These are phyloP conservation scores for Temnothorax curvispinosus DNA, from an alignment of 1,140 invertebrate species.

Conservation along the genomic window DNA sequence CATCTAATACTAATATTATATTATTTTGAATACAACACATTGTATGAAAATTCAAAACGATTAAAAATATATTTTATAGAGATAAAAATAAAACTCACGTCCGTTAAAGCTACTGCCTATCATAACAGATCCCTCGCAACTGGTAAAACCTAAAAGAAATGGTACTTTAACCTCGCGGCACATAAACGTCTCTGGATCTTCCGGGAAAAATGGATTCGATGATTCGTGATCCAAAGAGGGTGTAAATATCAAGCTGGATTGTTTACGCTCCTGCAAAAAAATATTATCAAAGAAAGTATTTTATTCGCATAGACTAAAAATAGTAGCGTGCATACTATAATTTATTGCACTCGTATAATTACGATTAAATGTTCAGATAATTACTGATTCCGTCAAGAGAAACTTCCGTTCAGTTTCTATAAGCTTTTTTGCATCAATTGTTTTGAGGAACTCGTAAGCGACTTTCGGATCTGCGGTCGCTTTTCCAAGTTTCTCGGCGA, in stretches of 20 bases:
- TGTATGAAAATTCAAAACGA: neutral
- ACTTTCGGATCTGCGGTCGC: slow-evolving; percentile 81
- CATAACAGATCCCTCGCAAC: slow-evolving; percentile 86
- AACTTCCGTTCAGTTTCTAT: slow-evolving; percentile 4
- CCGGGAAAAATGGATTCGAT: no score
- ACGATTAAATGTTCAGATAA: neutral
- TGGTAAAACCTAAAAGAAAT: slow-evolving; percentile 85
- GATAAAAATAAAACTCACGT: slow-evolving; percentile 5
- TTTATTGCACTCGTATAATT: neutral
- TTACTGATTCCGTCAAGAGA: neutral
- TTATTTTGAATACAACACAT: neutral
- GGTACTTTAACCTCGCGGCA: no score
- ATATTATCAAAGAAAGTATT: neutral
- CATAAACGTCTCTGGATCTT: no score
- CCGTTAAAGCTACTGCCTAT: slow-evolving; percentile 73
- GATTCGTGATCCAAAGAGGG: no score
- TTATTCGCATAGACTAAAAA: neutral
- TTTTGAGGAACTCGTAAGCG: slow-evolving; percentile 84
- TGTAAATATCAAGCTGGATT: no score
- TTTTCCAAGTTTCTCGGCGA: slow-evolving; percentile 82
- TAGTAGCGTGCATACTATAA: neutral
- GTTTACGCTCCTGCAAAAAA: slow-evolving; percentile 69
- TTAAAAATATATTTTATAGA: neutral
- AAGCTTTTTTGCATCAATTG: slow-evolving; percentile 71
- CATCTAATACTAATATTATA: neutral